Base-by-base conservation (phyloP, 2,797 vertebrate genomes). In the Rhincodon typus region DNA sequence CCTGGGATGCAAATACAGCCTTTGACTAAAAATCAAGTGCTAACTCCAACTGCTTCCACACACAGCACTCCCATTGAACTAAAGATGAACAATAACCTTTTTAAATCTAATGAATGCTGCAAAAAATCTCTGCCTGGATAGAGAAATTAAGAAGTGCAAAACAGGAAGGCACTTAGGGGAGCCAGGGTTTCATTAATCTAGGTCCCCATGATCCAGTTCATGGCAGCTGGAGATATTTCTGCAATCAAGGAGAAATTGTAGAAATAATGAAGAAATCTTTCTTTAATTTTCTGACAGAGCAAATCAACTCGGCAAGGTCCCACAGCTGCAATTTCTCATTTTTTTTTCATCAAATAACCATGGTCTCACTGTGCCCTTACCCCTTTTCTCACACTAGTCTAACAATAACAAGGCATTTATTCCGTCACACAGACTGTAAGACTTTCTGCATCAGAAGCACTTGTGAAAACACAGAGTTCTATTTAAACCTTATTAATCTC, bases 271-370 rank as follows among this genome's bases (percentile, higher is more conserved):
- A 38, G 90, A 93, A 93, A 69, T 67, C 62, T 93, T 66, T 42
- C 66, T 93, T 93, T 93, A 93, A 93, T 93, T 93, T 93, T 27
- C n/a, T 93, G 90, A 69, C 66, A 69, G 38, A 10, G 62, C 38
- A 21, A 69, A 93, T 67, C 66, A 42, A 69, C 21, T 27, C 90
- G 0, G 90, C 66, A 93, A 42, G 8, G 7, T 93, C 90, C 90
- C 90, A 4, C 2, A 25, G 66, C 90, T 67, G 66, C 66, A 66
- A n/a, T 91, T 10, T 67, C 19, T 91, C 62, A 38, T 84, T 67
- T 19, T 66, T 66, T 8, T 57, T 90, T 21, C 19, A 69, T 69
- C n/a, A 23, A 38, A 8, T 3, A 69, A 27, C 66, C 13, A 42
- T 42, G 79, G n/a, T 69, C 67, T 42, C 38, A 25, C 7, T 8